Percentiles rank a stretch among this genome's conserved stretches.
These are phyloP conservation scores for Aldrovandia affinis DNA, from an alignment of 2,797 vertebrate genomes.

Conservation along the genomic window DNA sequence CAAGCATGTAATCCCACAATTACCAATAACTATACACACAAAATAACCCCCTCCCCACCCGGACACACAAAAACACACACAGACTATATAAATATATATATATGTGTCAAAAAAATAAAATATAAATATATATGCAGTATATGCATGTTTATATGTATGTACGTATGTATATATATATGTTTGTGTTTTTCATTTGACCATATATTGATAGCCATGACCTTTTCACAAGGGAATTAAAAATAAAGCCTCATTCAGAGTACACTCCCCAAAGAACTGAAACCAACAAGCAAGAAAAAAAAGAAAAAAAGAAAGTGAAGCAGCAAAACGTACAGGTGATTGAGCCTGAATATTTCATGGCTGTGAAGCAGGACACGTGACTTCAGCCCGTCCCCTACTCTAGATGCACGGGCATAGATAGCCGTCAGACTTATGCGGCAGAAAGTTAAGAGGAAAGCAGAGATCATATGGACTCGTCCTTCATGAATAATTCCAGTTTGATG, in stretches of 20 bases:
- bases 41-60: too few species aligned
- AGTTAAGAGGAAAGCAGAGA: not conserved
- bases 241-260: not conserved
- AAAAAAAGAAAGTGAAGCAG: not conserved
- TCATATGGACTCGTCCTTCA: not conserved
- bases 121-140: too few species aligned
- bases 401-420: too few species aligned
- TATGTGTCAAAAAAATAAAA: too few species aligned
- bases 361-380: not conserved
- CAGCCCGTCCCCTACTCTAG: not conserved
- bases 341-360: not conserved
- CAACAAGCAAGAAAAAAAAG: not conserved
- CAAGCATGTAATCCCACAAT: not conserved
- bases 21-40: not conserved
- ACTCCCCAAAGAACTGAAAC: not conserved
- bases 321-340: not conserved
- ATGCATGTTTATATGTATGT: too few species aligned
- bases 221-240: not conserved
- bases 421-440: not conserved
- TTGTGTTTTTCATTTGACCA: not conserved
- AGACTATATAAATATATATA: too few species aligned
- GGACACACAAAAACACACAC: not conserved
- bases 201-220: not conserved
- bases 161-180: too few species aligned
- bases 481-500: conserved; percentile 19